Evolutionary conservation across 2,797 vertebrate genomes (phyloP), one percentile per base, ranked within the genome.

Genomic region (Acestrorhynchus altus): DNA sequence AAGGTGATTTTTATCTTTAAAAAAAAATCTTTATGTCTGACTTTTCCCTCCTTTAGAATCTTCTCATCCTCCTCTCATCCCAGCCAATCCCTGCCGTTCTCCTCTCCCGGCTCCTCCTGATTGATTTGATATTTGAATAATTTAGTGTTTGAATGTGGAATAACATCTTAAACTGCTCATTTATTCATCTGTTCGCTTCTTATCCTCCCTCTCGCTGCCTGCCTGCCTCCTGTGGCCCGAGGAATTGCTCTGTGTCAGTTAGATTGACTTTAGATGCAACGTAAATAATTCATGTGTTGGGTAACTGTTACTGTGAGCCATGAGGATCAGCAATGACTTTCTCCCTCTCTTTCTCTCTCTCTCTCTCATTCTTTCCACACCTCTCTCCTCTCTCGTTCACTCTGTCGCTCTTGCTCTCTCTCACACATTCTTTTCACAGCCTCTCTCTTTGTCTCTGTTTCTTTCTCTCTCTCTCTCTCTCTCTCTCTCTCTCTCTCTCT

Each of bases 271-370:
- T 91, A 88, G 86, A 92, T 91, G 88, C 84, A 81, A 81, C 89
- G 89, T 92, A 89, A 92, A 92, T 93, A 89, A 93, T 93, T 85
- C 74, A 93, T 89, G 84, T 60, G 78, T 84, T 86, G 79, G 84
- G 88, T 90, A 88, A 87, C 86, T 88, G 89, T 90, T 89, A 90
- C 42, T 9, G 35, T 71, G 63, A 52, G 80, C 61, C 57, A 52
- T 16, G 54, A n/a, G 24, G 61, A 79, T 72, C 52, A 44, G 42
- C 52, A 51, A 51, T 73, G 56, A 61, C 67, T 72, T 35, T 78
- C 54, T 76, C 57, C 63, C 28, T 46, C 44, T 78, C 40, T 46
- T 31, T 66, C 20, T 78, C 40, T 46, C 40, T 67, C 28, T 46
- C 44, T 78, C 40, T 46, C 40, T 66, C 20, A n/a, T 18, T 39